A percentile compares a stretch with the other conserved stretches of the same genome.
Conservation (phyloP, 2,113 vertebrate genomes). For the Tichodroma muraria region DNA sequence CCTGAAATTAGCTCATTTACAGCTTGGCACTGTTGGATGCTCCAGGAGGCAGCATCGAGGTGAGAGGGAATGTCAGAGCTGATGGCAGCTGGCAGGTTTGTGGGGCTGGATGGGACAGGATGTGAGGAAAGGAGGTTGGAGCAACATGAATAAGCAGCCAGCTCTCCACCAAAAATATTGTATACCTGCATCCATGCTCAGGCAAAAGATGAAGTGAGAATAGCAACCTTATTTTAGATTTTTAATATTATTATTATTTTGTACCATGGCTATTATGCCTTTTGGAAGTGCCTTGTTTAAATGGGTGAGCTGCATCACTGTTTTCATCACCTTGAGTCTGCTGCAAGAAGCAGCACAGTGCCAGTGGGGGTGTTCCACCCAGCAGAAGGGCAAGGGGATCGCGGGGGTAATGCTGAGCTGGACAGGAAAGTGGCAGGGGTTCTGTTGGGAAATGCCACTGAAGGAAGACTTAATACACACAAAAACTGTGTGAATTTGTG, state of each 20-base stretch:
- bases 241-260: not conserved
- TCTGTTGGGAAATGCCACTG: not conserved
- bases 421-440: not conserved
- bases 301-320: not conserved
- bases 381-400: not conserved
- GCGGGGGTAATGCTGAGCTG: not conserved
- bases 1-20: not conserved
- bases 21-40: not conserved
- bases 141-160: not conserved
- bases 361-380: not conserved
- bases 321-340: not conserved
- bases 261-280: not conserved
- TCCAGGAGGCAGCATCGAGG: not conserved
- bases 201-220: not conserved
- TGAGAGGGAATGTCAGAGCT: not conserved
- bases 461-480: not conserved
- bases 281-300: not conserved
- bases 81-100: not conserved
- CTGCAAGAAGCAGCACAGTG: not conserved
- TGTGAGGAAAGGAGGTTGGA: not conserved
- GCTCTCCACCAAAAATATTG: not conserved
- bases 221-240: not conserved
- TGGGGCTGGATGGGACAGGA: not conserved
- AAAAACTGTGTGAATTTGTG: not conserved
- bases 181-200: not conserved